phyloP scores from a whole-genome alignment of 2,797 vertebrate species.

The Limnodromus scolopaceus region DNA sequence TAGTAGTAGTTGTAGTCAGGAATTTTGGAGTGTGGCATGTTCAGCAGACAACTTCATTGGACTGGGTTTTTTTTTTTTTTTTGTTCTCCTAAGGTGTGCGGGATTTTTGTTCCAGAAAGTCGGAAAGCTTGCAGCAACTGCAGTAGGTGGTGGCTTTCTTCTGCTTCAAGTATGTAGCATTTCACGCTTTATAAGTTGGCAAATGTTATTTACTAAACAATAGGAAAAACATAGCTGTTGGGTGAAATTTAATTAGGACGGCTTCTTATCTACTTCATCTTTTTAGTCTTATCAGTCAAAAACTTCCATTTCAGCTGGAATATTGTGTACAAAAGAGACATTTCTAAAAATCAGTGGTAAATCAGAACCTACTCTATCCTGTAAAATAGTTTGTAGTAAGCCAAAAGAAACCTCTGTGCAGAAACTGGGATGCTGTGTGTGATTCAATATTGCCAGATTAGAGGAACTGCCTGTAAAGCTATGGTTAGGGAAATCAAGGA shows the following conservation, averaged over 20 bases:
- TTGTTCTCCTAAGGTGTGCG: constrained; percentile 88
- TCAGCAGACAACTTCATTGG: constrained; percentile 35
- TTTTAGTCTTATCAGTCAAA: neutral
- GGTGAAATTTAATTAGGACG: neutral
- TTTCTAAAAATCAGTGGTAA: neutral
- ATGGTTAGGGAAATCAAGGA: neutral
- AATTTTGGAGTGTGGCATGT: constrained; percentile 5
- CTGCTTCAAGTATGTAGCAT: constrained; percentile 90
- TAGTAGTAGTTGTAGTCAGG: neutral
- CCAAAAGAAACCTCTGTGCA: neutral
- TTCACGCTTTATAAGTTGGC: constrained; percentile 67
- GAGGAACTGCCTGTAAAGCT: neutral
- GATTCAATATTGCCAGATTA: neutral
- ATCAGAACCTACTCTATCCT: neutral
- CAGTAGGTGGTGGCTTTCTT: constrained; percentile 96
- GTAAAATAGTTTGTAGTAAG: neutral
- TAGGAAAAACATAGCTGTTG: constrained; percentile 50
- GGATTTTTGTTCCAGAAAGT: constrained; percentile 99
- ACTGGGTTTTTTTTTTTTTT: constrained; percentile 28
- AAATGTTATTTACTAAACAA: constrained; percentile 53
- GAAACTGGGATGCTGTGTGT: neutral
- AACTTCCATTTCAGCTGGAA: neutral
- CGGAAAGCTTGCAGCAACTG: constrained; percentile 95
- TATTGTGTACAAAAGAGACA: neutral
- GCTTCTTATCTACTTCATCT: constrained; percentile 18